phyloP scores from a whole-genome alignment of 2,113 vertebrate species.

The Cinclus cinclus region DNA sequence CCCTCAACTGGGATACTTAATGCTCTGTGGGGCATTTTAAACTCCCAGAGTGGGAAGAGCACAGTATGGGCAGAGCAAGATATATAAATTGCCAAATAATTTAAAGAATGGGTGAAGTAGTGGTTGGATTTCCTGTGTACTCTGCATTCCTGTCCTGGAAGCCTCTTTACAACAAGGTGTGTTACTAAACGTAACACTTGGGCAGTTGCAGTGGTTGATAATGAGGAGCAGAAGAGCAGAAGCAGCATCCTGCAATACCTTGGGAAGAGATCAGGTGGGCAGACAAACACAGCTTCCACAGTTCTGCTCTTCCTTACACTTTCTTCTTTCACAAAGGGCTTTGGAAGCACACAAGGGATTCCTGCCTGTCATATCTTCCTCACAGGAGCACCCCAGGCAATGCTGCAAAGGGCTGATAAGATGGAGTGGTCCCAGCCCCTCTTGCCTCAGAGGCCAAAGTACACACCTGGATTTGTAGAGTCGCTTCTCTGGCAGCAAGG shows the following conservation, averaged over 20 bases:
- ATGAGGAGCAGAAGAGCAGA: not conserved
- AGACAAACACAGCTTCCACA: not conserved
- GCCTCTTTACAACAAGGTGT: not conserved
- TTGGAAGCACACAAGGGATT: not conserved
- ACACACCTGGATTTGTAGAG: slow-evolving; percentile 80
- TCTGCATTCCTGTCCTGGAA: not conserved
- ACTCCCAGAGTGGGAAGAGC: not conserved
- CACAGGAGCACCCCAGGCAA: not conserved
- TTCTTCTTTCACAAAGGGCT: not conserved
- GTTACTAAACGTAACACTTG: not conserved
- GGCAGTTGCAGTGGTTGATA: not conserved
- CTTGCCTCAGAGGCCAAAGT: not conserved
- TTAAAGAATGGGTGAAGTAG: not conserved
- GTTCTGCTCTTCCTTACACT: not conserved
- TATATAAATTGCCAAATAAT: not conserved
- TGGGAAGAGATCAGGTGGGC: not conserved
- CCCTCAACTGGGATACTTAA: not conserved
- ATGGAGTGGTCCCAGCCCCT: not conserved
- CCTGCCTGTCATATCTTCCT: not conserved
- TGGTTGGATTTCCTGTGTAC: not conserved
- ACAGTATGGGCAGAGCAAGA: not conserved
- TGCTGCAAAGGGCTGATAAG: not conserved
- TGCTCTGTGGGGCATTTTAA: not conserved
- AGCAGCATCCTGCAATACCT: not conserved
- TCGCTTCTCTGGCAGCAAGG: not conserved